A percentile compares a stretch with the other conserved stretches of the same genome.
Conservation (phyloP, 2,888 invertebrate species). For the Patella ulyssiponensis region DNA sequence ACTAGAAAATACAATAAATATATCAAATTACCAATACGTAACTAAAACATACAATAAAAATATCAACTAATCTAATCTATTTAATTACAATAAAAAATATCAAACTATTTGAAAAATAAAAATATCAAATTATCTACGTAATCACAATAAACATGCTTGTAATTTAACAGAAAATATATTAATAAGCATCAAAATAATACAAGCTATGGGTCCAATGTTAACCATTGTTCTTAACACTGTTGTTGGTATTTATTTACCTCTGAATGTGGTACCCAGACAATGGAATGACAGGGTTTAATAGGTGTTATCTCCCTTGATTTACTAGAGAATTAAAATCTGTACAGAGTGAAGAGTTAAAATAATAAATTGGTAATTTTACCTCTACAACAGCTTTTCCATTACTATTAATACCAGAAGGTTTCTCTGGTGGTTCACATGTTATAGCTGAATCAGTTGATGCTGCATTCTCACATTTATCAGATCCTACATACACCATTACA, state of each 20-base stretch:
- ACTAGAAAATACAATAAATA: slow-evolving; percentile 35
- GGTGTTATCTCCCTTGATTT: too few relatives aligned
- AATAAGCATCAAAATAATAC: too few relatives aligned
- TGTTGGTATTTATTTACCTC: too few relatives aligned
- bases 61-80: not conserved
- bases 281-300: too few relatives aligned
- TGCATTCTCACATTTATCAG: slow-evolving; percentile 47
- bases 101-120: too few relatives aligned
- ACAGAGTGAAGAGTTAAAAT: too few relatives aligned
- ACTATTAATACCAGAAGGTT: slow-evolving; percentile 51
- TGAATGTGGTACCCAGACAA: too few relatives aligned
- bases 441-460: slow-evolving; percentile 51
- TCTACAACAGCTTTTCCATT: slow-evolving; percentile 56
- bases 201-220: too few relatives aligned
- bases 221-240: too few relatives aligned
- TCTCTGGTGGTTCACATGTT: slow-evolving; percentile 55
- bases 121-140: too few relatives aligned
- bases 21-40: not conserved
- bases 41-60: slow-evolving; percentile 10
- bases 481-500: slow-evolving; percentile 58
- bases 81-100: too few relatives aligned
- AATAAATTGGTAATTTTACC: slow-evolving; percentile 37
- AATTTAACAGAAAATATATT: not conserved
- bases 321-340: too few relatives aligned
- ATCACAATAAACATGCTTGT: not conserved